A percentile compares a stretch with the other conserved stretches of the same genome.
Evolutionary conservation across 2,888 invertebrate species (phyloP).

Genomic region (Tachystola acroxantha): DNA sequence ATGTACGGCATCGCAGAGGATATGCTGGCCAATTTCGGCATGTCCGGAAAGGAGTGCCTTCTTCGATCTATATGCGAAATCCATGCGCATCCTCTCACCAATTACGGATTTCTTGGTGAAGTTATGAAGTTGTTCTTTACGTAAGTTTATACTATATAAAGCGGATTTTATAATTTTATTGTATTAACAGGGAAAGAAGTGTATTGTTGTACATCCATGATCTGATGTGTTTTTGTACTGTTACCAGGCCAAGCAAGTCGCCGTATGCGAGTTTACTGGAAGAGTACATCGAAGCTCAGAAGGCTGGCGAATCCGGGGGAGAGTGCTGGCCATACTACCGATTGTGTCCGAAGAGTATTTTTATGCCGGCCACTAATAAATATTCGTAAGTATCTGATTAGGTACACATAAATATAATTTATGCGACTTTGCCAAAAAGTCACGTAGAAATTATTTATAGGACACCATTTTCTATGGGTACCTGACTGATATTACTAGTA

Average conservation of each 20-base stretch:
- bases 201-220: neutral
- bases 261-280: slow-evolving; percentile 84
- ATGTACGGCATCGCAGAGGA: slow-evolving; percentile 89
- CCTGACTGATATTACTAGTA: too few relatives aligned
- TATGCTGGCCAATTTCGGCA: slow-evolving; percentile 86
- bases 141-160: slow-evolving; percentile 80
- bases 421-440: neutral
- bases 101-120: slow-evolving; percentile 90
- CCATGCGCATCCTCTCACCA: slow-evolving; percentile 86
- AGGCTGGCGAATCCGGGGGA: slow-evolving; percentile 84
- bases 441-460: too few relatives aligned
- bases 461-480: too few relatives aligned
- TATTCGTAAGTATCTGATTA: slow-evolving; percentile 75
- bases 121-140: slow-evolving; percentile 89
- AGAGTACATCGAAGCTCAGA: slow-evolving; percentile 90
- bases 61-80: slow-evolving; percentile 91
- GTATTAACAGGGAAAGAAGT: too few relatives aligned
- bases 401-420: neutral
- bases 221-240: too few relatives aligned
- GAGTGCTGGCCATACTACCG: slow-evolving; percentile 93
- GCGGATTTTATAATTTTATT: too few relatives aligned
- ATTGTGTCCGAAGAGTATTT: slow-evolving; percentile 89
- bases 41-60: slow-evolving; percentile 90
- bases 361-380: slow-evolving; percentile 75
- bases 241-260: slow-evolving; percentile 87